Percentiles rank a stretch among this genome's conserved stretches.
These are phyloP conservation scores for Tragelaphus imberbis DNA, from an alignment of 2,113 vertebrate species.

Conservation along the genomic window DNA sequence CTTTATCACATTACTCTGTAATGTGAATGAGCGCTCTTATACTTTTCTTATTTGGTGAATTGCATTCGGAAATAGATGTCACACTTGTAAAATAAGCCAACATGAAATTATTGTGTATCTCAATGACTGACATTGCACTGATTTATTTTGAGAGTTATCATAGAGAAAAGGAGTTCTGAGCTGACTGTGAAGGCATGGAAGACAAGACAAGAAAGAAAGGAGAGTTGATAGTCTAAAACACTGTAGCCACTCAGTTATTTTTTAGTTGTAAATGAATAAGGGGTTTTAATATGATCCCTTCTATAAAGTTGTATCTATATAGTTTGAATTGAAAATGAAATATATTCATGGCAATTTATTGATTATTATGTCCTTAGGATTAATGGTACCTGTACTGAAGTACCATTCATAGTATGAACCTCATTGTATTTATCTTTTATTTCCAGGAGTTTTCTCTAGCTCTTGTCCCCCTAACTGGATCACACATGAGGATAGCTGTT, in stretches of 20 bases:
- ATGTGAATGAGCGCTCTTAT: neutral
- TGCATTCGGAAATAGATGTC: neutral
- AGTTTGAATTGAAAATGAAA: neutral
- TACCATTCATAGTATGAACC: neutral
- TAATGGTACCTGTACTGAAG: neutral
- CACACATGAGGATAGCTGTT: conserved; percentile 24
- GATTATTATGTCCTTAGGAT: neutral
- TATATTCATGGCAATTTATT: neutral
- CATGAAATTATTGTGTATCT: neutral
- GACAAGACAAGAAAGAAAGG: neutral
- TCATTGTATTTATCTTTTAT: neutral
- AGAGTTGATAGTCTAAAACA: neutral
- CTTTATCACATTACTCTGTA: neutral
- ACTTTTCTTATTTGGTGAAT: neutral
- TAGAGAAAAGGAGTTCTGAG: neutral
- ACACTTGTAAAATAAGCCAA: neutral
- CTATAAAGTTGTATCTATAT: neutral
- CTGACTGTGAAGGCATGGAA: neutral
- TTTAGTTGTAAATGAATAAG: neutral
- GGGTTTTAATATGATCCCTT: neutral
- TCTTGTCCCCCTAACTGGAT: conserved; percentile 46
- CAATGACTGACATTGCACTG: neutral
- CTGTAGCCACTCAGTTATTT: neutral
- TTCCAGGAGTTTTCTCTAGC: neutral
- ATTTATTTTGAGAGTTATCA: neutral